Evolutionary conservation across 2,113 vertebrate genomes (phyloP).

Genomic region (Hippocampus guttulatus): DNA sequence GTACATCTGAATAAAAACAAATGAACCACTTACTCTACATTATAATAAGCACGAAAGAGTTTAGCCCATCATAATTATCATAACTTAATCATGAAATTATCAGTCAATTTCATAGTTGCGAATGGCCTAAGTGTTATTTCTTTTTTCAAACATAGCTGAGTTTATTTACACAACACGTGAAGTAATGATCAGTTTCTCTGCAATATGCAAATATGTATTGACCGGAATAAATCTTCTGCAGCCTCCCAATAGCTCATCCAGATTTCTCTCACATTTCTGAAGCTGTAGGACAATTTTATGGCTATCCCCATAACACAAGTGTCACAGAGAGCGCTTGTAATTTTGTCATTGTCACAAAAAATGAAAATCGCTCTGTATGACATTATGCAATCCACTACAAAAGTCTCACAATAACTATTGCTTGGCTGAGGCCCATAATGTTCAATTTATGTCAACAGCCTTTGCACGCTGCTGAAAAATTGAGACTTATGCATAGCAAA

Average conservation of each 20-base stretch:
- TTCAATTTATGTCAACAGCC: conserved; percentile 1
- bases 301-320: not conserved
- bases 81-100: too few species aligned
- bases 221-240: not conserved
- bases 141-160: too few species aligned
- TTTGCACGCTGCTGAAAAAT: not conserved
- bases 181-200: not conserved
- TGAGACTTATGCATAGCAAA: not conserved
- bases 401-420: not conserved
- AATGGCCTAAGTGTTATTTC: too few species aligned
- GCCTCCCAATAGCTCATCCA: not conserved
- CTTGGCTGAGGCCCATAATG: not conserved
- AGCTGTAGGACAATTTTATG: not conserved
- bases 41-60: too few species aligned
- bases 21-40: too few species aligned
- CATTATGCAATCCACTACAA: not conserved
- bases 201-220: not conserved
- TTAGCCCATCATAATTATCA: too few species aligned
- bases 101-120: too few species aligned
- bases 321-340: not conserved
- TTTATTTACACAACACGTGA: too few species aligned
- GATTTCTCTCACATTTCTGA: not conserved
- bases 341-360: conserved; percentile 4
- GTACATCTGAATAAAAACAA: too few species aligned
- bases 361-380: conserved; percentile 2